These are phyloP conservation scores for Cephus spinipes DNA, from an alignment of 2,888 invertebrate genomes.

Conservation along the genomic window DNA sequence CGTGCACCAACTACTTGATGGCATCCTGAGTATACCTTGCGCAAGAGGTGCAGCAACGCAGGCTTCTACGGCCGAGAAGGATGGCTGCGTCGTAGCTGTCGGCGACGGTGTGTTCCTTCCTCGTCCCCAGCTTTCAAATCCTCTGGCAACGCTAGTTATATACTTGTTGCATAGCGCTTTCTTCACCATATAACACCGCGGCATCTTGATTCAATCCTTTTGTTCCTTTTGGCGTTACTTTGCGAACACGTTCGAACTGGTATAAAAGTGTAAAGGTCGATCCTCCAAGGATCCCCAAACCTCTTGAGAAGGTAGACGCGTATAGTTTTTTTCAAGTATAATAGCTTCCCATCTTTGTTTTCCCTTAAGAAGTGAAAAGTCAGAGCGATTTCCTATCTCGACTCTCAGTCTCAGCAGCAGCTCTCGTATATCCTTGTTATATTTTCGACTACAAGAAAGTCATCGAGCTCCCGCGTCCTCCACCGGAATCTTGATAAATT, in stretches of 20 bases:
- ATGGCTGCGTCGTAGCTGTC: constrained; percentile 33
- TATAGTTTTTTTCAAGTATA: background rate
- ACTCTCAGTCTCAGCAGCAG: background rate
- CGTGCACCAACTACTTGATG: background rate
- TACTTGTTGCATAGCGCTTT: constrained; percentile 71
- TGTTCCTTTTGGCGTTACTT: background rate
- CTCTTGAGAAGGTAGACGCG: background rate
- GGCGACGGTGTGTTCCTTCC: constrained; percentile 56
- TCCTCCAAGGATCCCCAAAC: background rate
- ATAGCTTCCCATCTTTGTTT: background rate
- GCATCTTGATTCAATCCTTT: constrained; percentile 69
- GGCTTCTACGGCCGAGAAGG: constrained; percentile 46
- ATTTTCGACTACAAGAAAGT: background rate
- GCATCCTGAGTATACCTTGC: constrained; percentile 43
- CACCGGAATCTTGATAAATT: background rate
- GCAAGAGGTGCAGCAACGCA: constrained; percentile 38
- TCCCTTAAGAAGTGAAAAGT: background rate
- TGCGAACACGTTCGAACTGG: background rate
- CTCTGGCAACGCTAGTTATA: constrained; percentile 59
- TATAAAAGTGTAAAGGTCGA: constrained; percentile 10
- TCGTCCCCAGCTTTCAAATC: constrained; percentile 60
- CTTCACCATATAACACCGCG: constrained; percentile 83
- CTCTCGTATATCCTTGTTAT: background rate
- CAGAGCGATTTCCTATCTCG: background rate
- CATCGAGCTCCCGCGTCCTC: background rate